Evolutionary conservation across 2,888 invertebrate genomes (phyloP), one percentile per base, ranked within the genome.

Genomic region (Cataglyphis albicans): DNA sequence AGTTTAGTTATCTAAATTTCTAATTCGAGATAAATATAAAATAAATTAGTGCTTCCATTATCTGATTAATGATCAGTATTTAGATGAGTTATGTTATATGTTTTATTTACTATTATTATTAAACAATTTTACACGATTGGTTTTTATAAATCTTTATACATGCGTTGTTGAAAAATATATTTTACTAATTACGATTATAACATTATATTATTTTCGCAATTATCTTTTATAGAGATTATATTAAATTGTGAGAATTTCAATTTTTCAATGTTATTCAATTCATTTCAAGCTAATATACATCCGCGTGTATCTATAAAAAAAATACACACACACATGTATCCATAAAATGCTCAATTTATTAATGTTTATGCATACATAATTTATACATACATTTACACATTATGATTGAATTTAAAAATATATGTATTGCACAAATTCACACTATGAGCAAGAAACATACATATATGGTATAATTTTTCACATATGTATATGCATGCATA

Each of bases 11-110:
- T 87, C 48, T 48, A 29, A 63, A 55, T n/a, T 80, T n/a, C 12
- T 55, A 76, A 70, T 78, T 83, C 59, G n/a, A 76, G 15, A 61
- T 70, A 70, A 52, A 65, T 61, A 59, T 10, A 15, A 82, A 81
- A 63, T 83, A 12, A 84, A 84, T 82, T 89, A 59, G 88, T 89
- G 88, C 88, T 88, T 89, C 89, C 88, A 85, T 70, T 82, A 48
- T 72, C 80, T 81, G 65, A 83, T 82, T 86, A 83, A 70, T 78
- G 59, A 84, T 87, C 75, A 89, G 82, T 84, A 84, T 86, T 83
- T 82, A 76, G 35, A 38, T 83, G 81, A 85, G 61, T 82, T 86
- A 84, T 55, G 52, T 68, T 68, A 83, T 68, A 83, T 41, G 70
- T 83, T 89, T 18, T 41, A 59, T 57, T 72, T 63, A 75, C 74